Base-by-base conservation (phyloP, 2,797 vertebrate species). In the Echeneis naucrates region DNA sequence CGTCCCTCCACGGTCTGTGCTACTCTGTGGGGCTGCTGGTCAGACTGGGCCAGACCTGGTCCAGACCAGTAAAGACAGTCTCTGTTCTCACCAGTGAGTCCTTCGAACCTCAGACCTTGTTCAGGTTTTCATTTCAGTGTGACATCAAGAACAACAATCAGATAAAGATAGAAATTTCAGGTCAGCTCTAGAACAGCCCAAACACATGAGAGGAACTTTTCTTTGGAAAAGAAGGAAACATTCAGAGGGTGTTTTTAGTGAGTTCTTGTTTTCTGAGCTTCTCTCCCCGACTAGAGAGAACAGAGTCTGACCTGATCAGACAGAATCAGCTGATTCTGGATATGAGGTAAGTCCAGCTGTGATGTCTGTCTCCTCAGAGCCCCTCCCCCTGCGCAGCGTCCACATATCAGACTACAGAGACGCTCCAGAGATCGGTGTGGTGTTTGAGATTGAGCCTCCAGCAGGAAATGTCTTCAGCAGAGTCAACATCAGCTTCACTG, bases 401-500 rank as follows among this genome's bases (percentile, higher is more conserved):
- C 92, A 92, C 42, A 95, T 99, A 60, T 95, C 94, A 10, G 97
- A 99, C 86, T 97, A 96, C 56, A 94, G 91, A 68, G 95, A 95
- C 24, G 95, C 97, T 84, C 98, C 97, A 69, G 97, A 99, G 93
- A 99, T 95, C 12, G 97, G 95, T 52, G 97, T 98, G 11, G 84
- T 99, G 48, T 98, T 99, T 82, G 94, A 97, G 82, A 95, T 99
- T 57, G 94, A 95, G 57, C 94, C 96, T 71, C 96, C 96, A 0
- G 92, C 95, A 52, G 95, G 96, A 66, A 99, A 95, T 55, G 90
- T 97, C 80, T 99, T 97, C 87, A 98, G 95, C 66, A 90, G 98
- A 78, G 97, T 99, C 23, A 99, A 99, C 90, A 98, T 99, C 92
- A 98, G 97, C 91, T 99, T 95, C 71, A 94, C 92, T 19, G 97